These are phyloP conservation scores for Allobates femoralis DNA, from an alignment of 2,797 vertebrate species.

Conservation along the genomic window DNA sequence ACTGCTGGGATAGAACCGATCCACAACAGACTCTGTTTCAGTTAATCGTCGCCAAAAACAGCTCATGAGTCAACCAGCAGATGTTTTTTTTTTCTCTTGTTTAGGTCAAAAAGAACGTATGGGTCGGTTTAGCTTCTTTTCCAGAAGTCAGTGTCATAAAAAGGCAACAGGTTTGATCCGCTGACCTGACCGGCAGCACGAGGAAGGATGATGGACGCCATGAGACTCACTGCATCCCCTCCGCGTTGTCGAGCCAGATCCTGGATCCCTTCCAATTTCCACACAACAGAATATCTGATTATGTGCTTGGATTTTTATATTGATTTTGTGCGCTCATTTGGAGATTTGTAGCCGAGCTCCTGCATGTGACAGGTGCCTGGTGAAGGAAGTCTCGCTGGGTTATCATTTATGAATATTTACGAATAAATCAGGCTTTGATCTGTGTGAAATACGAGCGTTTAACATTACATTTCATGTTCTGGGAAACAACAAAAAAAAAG, in stretches of 20 bases:
- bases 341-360: conserved; percentile 70
- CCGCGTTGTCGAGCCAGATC: conserved; percentile 65
- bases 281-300: conserved; percentile 67
- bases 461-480: conserved; percentile 64
- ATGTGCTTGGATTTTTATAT: conserved; percentile 67
- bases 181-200: conserved; percentile 68
- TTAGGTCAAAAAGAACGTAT: conserved; percentile 70
- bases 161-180: conserved; percentile 68
- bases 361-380: conserved; percentile 73
- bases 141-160: conserved; percentile 65
- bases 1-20: conserved; percentile 72
- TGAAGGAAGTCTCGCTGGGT: conserved; percentile 67
- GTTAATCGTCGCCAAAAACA: conserved; percentile 69
- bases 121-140: conserved; percentile 63
- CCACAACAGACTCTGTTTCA: conserved; percentile 70
- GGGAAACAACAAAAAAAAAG: conserved; percentile 26
- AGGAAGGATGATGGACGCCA: conserved; percentile 64
- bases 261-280: conserved; percentile 68
- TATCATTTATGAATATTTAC: conserved; percentile 69
- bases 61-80: conserved; percentile 70
- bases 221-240: conserved; percentile 46
- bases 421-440: conserved; percentile 69
- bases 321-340: conserved; percentile 68
- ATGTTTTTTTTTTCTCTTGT: conserved; percentile 68
- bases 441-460: conserved; percentile 67